Evolutionary conservation across 1,140 invertebrate species (phyloP).

Genomic region (Ectropis grisescens): DNA sequence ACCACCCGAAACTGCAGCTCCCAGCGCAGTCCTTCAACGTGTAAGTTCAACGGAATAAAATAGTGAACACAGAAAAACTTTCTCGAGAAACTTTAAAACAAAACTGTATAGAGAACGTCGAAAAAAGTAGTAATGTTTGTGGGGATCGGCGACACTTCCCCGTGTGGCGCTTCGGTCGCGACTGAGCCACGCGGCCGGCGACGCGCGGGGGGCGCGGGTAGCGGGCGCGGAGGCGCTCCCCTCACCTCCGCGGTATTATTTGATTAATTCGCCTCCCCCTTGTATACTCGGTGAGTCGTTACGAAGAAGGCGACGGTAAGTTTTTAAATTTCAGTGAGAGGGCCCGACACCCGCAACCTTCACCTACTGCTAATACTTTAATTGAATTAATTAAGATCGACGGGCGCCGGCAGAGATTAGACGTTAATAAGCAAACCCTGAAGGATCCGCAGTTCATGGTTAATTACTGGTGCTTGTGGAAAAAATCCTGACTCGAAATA

Average conservation of each 20-base stretch:
- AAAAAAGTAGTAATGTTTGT: constrained; percentile 59
- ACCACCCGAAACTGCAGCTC: constrained; percentile 55
- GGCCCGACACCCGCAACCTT: constrained; percentile 40
- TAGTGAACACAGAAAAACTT: constrained; percentile 55
- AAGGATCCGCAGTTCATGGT: constrained; percentile 54
- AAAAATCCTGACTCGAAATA: constrained; percentile 60
- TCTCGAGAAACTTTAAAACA: constrained; percentile 59
- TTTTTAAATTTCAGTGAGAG: constrained; percentile 64
- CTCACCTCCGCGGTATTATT: constrained; percentile 63
- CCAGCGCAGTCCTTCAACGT: constrained; percentile 44
- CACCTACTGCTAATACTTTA: constrained; percentile 64
- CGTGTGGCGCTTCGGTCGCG: constrained; percentile 46
- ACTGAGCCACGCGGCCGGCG: constrained; percentile 65
- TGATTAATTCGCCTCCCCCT: constrained; percentile 69
- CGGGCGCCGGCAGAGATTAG: constrained; percentile 51
- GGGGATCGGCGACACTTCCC: constrained; percentile 59
- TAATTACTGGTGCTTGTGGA: constrained; percentile 46
- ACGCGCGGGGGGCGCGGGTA: constrained; percentile 27
- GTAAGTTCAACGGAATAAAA: constrained; percentile 46
- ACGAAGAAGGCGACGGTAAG: constrained; percentile 57
- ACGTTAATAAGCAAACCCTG: constrained; percentile 59
- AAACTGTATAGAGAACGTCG: constrained; percentile 61
- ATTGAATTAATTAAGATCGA: constrained; percentile 63
- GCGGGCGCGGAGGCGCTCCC: constrained; percentile 27
- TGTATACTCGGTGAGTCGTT: constrained; percentile 64